A percentile compares a stretch with the other conserved stretches of the same genome.
phyloP scores from a whole-genome alignment of 2,113 vertebrate species.

The Centropus unirufus region DNA sequence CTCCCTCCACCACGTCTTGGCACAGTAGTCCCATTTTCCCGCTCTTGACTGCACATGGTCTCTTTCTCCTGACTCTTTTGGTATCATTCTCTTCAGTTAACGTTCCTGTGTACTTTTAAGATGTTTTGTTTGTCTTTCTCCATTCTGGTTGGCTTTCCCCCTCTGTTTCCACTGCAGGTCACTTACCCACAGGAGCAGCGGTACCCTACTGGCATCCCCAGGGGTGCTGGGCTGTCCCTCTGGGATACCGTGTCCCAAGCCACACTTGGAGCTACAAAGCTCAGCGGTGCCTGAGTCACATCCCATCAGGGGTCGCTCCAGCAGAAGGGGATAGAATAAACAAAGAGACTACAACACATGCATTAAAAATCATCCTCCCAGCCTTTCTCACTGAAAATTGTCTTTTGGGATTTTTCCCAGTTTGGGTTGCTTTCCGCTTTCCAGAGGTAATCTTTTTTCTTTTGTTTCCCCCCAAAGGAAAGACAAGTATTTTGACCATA shows the following conservation, averaged over 20 bases:
- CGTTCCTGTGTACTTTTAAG: background rate
- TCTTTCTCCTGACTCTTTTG: background rate
- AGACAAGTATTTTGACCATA: background rate
- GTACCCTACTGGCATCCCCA: background rate
- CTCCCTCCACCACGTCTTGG: background rate
- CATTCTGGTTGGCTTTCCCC: background rate
- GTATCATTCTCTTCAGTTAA: background rate
- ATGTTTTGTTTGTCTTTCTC: background rate
- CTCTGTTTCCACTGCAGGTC: background rate
- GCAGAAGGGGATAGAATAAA: background rate
- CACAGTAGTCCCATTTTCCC: background rate
- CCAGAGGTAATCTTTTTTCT: background rate
- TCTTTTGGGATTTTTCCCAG: background rate
- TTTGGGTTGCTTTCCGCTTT: background rate
- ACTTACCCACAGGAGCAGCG: fast-evolving
- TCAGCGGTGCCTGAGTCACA: background rate
- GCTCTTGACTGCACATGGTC: background rate
- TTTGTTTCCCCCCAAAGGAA: background rate
- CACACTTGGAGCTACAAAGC: no score
- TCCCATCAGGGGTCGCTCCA: background rate
- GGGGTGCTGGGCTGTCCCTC: background rate
- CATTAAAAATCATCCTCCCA: background rate
- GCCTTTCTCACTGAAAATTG: background rate
- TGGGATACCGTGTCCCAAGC: background rate
- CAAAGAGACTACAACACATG: fast-evolving